These are phyloP conservation scores for Tanaodytes sp. DNA, from an alignment of 2,888 invertebrate genomes.

Conservation along the genomic window DNA sequence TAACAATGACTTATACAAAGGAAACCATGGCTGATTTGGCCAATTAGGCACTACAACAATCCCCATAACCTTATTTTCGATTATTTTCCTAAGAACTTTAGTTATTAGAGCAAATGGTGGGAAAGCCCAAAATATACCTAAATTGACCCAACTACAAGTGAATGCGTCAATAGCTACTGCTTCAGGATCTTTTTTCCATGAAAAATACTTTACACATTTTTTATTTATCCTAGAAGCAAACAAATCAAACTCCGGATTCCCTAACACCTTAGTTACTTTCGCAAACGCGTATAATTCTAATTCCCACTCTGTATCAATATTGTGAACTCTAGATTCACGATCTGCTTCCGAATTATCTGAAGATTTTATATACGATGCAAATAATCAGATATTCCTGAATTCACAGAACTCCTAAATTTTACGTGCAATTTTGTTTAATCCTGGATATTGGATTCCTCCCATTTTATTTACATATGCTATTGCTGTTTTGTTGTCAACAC, in stretches of 20 bases:
- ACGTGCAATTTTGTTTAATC: background rate
- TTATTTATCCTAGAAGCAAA: background rate
- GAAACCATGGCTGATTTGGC: constrained; percentile 3
- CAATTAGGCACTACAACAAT: constrained; percentile 3
- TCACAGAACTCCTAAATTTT: background rate
- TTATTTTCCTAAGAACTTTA: background rate
- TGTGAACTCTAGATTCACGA: background rate
- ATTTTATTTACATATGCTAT: constrained; percentile 4
- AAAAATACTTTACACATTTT: constrained; percentile 3
- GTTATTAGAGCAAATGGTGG: background rate
- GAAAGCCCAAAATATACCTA: background rate
- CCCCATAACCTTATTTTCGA: background rate
- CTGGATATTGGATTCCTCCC: background rate
- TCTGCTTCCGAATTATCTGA: background rate
- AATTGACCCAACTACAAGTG: background rate
- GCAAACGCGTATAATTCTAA: background rate
- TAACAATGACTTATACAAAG: background rate
- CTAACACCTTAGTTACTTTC: background rate
- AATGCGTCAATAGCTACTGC: constrained; percentile 1
- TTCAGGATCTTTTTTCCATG: constrained; percentile 1
- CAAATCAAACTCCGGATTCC: background rate
- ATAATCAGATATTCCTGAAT: background rate
- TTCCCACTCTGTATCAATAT: background rate
- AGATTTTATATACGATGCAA: background rate
- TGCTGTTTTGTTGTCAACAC: background rate